Percentiles rank a stretch among this genome's conserved stretches.
Conservation (phyloP, 1,140 invertebrate genomes). For the Euwallacea fornicatus region DNA sequence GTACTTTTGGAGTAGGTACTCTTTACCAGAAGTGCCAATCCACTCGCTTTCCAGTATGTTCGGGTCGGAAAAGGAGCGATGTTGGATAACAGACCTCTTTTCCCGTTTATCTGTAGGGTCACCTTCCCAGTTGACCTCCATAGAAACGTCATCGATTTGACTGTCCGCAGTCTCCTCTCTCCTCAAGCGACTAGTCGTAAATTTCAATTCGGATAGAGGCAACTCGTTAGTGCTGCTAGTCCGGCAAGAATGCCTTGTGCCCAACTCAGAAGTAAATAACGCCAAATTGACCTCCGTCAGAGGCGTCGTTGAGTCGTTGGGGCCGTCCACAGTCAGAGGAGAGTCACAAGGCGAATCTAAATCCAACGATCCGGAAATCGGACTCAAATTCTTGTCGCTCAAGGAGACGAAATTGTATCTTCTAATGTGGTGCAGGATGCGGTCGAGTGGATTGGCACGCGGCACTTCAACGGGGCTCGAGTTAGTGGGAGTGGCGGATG, state of each 20-base stretch:
- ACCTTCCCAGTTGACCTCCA: constrained; percentile 47
- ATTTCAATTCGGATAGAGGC: constrained; percentile 60
- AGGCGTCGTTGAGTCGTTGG: constrained; percentile 36
- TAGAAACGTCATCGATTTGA: constrained; percentile 43
- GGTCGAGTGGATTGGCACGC: constrained; percentile 30
- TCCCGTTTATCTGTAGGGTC: constrained; percentile 35
- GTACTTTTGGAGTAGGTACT: constrained; percentile 44
- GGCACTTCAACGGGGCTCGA: constrained; percentile 39
- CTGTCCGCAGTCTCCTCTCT: constrained; percentile 42
- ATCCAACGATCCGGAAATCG: constrained; percentile 49
- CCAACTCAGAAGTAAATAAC: constrained; percentile 46
- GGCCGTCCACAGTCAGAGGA: constrained; percentile 49
- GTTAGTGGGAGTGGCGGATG: constrained; percentile 45
- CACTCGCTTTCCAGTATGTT: constrained; percentile 49
- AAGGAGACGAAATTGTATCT: constrained; percentile 24
- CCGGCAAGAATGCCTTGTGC: constrained; percentile 52
- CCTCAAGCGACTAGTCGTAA: constrained; percentile 42
- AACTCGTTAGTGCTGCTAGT: constrained; percentile 59
- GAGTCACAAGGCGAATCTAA: constrained; percentile 45
- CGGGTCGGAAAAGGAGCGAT: constrained; percentile 51
- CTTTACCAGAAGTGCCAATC: constrained; percentile 39
- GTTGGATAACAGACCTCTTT: constrained; percentile 26
- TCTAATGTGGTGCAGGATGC: background rate
- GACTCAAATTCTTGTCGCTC: constrained; percentile 44
- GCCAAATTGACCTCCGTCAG: constrained; percentile 52